Evolutionary conservation across 2,113 vertebrate genomes (phyloP), one percentile per base, ranked within the genome.

Genomic region (Indri indri): DNA sequence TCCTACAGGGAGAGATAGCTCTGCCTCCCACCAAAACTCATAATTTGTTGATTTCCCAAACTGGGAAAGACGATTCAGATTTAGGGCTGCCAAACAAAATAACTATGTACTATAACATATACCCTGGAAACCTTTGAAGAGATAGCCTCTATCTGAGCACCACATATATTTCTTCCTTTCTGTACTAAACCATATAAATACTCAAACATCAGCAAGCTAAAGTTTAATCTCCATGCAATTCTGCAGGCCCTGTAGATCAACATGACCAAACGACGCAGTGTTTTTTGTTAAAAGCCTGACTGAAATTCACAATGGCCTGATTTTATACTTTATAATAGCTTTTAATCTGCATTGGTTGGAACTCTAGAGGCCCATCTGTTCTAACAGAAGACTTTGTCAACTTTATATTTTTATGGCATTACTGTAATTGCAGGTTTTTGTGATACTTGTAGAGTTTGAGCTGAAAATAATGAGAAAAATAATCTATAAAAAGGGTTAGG

Each of bases 391-490:
- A 98, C 96, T 98, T 98, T 96, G 96, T 98, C 97, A 98, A 98
- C 96, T 98, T 97, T 96, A 92, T 98, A 98, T 98, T 98, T 98
- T 98, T 97, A 98, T 98, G 95, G 95, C 95, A 97, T 83, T 97
- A 98, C 96, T 97, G 97, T 98, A 98, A 98, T 98, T 98, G 97
- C 94, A 98, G 97, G 94, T 94, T 98, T 98, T 98, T 96, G 97
- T 94, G 86, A 92, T 97, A 97, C 94, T 97, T 96, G 96, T 95
- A 93, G 94, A 92, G 83, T 96, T 81, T 76, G 84, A 96, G 91
- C 87, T 94, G 94, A 3, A 1, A 98, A 98, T 95, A 95, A 97
- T 97, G 94, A 96, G 95, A 96, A 98, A 98, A 98, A 97, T 97
- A 98, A 97, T 98, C 93, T 97, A 98, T 97, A 97, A 98, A 98